A percentile compares a stretch with the other conserved stretches of the same genome.
These are phyloP conservation scores for Calosoma granatense DNA, from an alignment of 1,140 invertebrate species.

Conservation along the genomic window DNA sequence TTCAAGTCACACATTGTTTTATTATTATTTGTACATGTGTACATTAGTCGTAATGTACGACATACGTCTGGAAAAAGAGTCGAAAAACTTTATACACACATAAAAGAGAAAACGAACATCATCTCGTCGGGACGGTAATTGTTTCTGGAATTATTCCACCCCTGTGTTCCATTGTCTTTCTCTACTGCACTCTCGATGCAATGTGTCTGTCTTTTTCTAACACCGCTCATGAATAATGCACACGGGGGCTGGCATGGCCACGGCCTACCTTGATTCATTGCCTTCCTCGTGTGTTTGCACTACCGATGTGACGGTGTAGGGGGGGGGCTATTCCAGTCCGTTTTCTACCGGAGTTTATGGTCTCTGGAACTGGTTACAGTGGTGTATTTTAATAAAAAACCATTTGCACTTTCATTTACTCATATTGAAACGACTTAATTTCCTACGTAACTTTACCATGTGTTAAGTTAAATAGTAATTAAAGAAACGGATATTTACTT, in stretches of 20 bases:
- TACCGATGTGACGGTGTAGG: background rate
- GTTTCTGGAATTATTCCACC: conserved; percentile 5
- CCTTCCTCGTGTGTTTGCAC: background rate
- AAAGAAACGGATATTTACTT: background rate
- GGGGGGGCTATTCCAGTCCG: background rate
- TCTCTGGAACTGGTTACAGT: background rate
- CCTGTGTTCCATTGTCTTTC: background rate
- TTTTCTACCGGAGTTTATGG: background rate
- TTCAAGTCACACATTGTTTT: background rate
- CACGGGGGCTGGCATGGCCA: background rate
- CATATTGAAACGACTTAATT: too few species aligned
- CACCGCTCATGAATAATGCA: conserved; percentile 5
- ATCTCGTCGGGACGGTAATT: background rate
- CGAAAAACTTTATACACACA: background rate
- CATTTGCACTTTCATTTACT: too few species aligned
- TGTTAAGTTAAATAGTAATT: too few species aligned
- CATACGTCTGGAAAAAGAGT: background rate
- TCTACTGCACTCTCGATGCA: background rate
- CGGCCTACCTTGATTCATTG: conserved; percentile 1
- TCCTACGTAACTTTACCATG: background rate
- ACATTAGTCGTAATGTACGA: background rate
- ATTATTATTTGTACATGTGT: background rate
- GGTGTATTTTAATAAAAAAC: background rate
- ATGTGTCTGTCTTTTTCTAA: background rate
- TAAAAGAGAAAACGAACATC: background rate